Conservation (phyloP, 2,797 vertebrate species). For the Choloepus didactylus region DNA sequence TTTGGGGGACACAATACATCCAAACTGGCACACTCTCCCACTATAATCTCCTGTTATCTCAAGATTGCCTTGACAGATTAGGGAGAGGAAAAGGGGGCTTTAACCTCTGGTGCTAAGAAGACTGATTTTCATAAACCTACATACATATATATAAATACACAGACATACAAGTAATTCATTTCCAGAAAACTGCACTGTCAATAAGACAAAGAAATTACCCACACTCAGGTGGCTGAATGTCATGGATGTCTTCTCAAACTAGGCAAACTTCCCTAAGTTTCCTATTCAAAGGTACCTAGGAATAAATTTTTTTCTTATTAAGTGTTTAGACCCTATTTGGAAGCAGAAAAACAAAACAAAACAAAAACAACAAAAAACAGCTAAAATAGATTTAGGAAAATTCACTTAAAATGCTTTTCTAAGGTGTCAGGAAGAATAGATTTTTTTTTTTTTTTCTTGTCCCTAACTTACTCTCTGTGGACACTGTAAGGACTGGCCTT, state of each 20-base stretch:
- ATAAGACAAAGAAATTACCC: not conserved
- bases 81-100: not conserved
- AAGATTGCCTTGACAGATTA: not conserved
- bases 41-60: not conserved
- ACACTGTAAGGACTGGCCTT: not conserved
- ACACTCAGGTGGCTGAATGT: not conserved
- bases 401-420: slow-evolving; percentile 41
- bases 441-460: not conserved
- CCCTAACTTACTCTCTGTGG: not conserved
- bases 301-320: not conserved
- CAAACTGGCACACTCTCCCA: not conserved
- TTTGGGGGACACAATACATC: too few species aligned
- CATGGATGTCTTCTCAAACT: not conserved
- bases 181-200: not conserved
- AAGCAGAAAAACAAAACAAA: not conserved
- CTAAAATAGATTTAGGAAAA: slow-evolving; percentile 20
- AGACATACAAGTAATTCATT: not conserved
- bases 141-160: not conserved
- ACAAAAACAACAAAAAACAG: not conserved
- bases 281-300: not conserved
- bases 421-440: not conserved
- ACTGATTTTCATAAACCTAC: not conserved
- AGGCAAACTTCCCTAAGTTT: not conserved
- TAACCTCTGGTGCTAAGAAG: not conserved
- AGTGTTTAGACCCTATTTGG: slow-evolving; percentile 36